phyloP scores from a whole-genome alignment of 1,140 invertebrate species.

The Ceratina japonica region DNA sequence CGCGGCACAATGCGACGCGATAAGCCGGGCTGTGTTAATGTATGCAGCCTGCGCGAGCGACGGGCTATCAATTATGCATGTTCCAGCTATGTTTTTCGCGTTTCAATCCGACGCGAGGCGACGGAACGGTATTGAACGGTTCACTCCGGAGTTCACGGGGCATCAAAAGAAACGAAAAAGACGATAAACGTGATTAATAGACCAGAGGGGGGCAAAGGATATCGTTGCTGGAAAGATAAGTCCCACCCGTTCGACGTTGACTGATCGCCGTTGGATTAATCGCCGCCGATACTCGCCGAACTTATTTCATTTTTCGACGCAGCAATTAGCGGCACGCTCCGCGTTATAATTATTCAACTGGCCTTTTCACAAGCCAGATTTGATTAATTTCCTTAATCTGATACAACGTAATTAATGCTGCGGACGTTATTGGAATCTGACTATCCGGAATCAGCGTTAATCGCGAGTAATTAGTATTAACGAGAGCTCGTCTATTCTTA shows the following conservation, averaged over 20 bases:
- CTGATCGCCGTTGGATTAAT: slow-evolving; percentile 40
- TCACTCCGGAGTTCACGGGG: not conserved
- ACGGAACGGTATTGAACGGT: slow-evolving; percentile 5
- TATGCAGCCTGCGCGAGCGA: slow-evolving; percentile 7
- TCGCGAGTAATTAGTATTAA: not conserved
- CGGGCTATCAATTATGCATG: slow-evolving; percentile 35
- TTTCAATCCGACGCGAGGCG: slow-evolving; percentile 4
- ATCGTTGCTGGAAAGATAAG: slow-evolving; percentile 42
- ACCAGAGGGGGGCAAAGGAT: slow-evolving; percentile 21
- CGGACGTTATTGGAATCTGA: not conserved
- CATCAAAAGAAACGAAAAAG: slow-evolving; percentile 28
- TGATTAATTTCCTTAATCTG: slow-evolving; percentile 34
- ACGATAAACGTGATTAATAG: slow-evolving; percentile 49
- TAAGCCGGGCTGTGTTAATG: slow-evolving; percentile 30
- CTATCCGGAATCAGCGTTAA: not conserved
- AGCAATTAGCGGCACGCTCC: slow-evolving; percentile 21
- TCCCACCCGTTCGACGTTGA: slow-evolving; percentile 33
- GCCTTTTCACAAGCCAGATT: not conserved
- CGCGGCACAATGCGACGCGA: not conserved
- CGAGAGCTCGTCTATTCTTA: no score
- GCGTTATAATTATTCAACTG: slow-evolving; percentile 29
- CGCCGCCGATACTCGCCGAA: slow-evolving; percentile 27
- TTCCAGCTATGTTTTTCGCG: slow-evolving; percentile 12
- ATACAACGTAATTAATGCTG: slow-evolving; percentile 15
- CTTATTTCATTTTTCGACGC: slow-evolving; percentile 39